Evolutionary conservation across 2,113 vertebrate genomes (phyloP).

Genomic region (Anarrhichthys ocellatus): DNA sequence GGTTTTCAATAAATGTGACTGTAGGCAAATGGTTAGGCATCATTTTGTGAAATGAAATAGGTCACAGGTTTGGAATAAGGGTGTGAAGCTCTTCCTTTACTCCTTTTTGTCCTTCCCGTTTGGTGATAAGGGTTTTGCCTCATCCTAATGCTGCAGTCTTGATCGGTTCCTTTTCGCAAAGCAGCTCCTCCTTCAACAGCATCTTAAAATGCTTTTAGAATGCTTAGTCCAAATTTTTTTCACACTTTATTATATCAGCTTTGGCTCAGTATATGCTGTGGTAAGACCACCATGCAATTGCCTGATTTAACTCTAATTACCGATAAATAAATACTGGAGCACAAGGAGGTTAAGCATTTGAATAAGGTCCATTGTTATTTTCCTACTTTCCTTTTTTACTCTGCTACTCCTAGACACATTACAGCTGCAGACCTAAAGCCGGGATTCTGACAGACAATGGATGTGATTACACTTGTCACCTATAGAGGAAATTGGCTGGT

Average conservation of each 20-base stretch:
- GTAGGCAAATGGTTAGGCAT: slow-evolving; percentile 76
- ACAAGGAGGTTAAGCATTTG: slow-evolving; percentile 19
- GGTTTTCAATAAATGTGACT: slow-evolving; percentile 85
- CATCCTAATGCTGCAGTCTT: slow-evolving; percentile 51
- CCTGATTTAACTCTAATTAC: slow-evolving; percentile 36
- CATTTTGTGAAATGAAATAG: slow-evolving; percentile 80
- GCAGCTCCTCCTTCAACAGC: slow-evolving; percentile 5
- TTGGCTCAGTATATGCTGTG: slow-evolving; percentile 10
- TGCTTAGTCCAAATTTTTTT: slow-evolving; percentile 51
- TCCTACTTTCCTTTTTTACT: not conserved
- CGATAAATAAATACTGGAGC: slow-evolving; percentile 42
- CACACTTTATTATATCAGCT: slow-evolving; percentile 57
- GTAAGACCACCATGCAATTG: slow-evolving; percentile 34
- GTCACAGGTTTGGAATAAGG: slow-evolving; percentile 61
- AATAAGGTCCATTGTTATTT: slow-evolving; percentile 29
- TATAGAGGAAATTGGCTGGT: slow-evolving; percentile 12
- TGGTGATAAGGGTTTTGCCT: slow-evolving; percentile 57
- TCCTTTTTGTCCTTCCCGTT: slow-evolving; percentile 50
- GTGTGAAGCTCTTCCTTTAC: slow-evolving; percentile 55
- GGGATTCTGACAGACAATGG: slow-evolving; percentile 15
- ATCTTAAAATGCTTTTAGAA: slow-evolving; percentile 50
- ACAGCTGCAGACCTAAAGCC: slow-evolving; percentile 8
- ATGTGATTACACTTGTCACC: slow-evolving; percentile 36
- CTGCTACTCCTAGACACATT: not conserved
- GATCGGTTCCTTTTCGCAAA: slow-evolving; percentile 49